phyloP scores from a whole-genome alignment of 2,113 vertebrate species.

The Zosterops japonicus region DNA sequence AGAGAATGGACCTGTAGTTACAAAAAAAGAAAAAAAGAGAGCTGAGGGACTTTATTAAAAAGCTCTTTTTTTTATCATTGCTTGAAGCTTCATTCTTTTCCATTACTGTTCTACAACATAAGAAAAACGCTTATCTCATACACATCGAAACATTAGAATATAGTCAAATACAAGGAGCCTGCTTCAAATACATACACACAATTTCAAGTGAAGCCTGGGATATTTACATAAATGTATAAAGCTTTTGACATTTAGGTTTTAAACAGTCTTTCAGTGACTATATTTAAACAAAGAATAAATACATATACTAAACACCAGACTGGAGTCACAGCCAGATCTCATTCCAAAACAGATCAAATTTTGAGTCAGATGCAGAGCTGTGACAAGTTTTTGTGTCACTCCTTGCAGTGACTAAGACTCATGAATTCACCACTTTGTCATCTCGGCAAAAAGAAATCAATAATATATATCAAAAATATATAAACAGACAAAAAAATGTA shows the following conservation, averaged over 20 bases:
- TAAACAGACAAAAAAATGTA: not conserved
- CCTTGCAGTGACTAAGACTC: not conserved
- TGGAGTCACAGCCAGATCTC: not conserved
- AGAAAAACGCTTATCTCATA: not conserved
- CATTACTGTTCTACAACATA: fast-evolving
- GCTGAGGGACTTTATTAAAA: not conserved
- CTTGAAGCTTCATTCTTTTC: not conserved
- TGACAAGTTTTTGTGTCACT: not conserved
- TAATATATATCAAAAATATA: not conserved
- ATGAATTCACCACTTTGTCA: not conserved
- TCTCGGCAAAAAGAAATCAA: not conserved
- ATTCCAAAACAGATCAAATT: not conserved
- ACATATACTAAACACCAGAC: not conserved
- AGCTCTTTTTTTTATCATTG: not conserved
- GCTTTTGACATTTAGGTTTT: not conserved
- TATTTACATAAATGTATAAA: not conserved
- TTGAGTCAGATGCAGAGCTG: not conserved
- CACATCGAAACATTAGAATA: not conserved
- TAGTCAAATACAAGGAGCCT: not conserved
- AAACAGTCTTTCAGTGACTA: not conserved
- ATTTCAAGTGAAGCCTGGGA: not conserved
- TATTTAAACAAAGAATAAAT: not conserved
- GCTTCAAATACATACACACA: not conserved
- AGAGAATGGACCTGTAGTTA: not conserved
- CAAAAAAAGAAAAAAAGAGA: not conserved